phyloP scores from a whole-genome alignment of 2,113 vertebrate species.

The Albula goreensis region DNA sequence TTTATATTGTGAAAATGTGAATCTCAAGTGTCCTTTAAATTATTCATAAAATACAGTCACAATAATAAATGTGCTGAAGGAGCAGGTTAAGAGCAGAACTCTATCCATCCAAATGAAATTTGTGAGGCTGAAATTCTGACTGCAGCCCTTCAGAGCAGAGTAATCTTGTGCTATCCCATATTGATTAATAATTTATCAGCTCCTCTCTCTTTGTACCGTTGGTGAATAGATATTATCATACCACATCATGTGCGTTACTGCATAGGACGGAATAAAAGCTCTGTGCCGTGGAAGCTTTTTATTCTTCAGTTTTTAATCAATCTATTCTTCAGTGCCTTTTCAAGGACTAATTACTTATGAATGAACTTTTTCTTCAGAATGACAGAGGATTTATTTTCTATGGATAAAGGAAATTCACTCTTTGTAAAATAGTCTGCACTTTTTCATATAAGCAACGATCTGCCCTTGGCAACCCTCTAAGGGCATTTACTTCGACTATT shows the following conservation, averaged over 20 bases:
- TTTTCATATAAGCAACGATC: neutral
- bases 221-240: slow-evolving; percentile 22
- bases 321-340: neutral
- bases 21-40: slow-evolving; percentile 9
- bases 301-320: neutral
- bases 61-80: slow-evolving; percentile 21
- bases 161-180: slow-evolving; percentile 12
- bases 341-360: slow-evolving; percentile 8
- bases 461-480: neutral
- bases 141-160: slow-evolving; percentile 15
- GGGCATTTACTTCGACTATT: neutral
- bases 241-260: slow-evolving; percentile 11
- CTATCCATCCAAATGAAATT: slow-evolving; percentile 25
- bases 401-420: neutral
- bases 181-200: slow-evolving; percentile 31
- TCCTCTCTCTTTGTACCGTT: slow-evolving; percentile 19
- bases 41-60: slow-evolving; percentile 1
- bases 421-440: neutral
- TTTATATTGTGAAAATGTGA: neutral
- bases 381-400: neutral
- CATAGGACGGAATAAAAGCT: neutral
- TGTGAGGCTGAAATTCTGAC: slow-evolving; percentile 2
- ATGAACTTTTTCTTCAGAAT: slow-evolving; percentile 7
- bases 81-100: slow-evolving; percentile 12
- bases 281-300: slow-evolving; percentile 4